Base-by-base conservation (phyloP, 2,797 vertebrate species). In the Setipinna tenuifilis region DNA sequence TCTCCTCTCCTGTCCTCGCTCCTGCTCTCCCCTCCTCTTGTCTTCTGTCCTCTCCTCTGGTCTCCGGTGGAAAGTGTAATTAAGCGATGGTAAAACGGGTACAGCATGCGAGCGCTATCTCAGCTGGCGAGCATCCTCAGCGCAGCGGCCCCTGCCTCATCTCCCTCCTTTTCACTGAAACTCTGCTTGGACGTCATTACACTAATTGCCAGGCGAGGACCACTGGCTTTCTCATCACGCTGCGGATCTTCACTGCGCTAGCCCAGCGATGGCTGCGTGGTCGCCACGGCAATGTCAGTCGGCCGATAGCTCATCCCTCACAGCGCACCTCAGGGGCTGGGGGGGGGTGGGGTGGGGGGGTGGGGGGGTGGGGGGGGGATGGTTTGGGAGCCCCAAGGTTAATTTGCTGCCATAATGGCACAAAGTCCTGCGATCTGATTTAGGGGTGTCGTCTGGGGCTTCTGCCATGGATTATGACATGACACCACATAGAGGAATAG, bases 181-280 rank as follows among this genome's bases (percentile, higher is more conserved):
- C 87, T 87, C 87, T 87, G 84, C 87, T 89, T 88, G 89, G 85
- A 85, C 86, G 87, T 88, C 81, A 87, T 86, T 90, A 85, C 88
- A 88, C 85, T 91, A 91, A 90, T 89, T 90, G 87, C 87, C 83
- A 86, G 83, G 82, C 62, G 68, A 85, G 87, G 85, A 84, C 50
- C 50, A 54, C 83, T 61, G 85, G 50, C 54, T 83, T 83, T 87
- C 87, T 65, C 62, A 65, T 81, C 62, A 84, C 87, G 44, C 65
- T 57, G 5, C 25, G 44, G 59, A 86, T 85, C 61, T 68, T 5
- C n/a, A 21, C 61, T 25, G 1, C n/a, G n/a, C 62, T 65, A n/a
- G n/a, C n/a, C n/a, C 9, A 41, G 23, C 62, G 4, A 11, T 0
- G 23, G 11, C 62, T 25, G 1, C 23, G 35, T 41, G 35, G n/a